These are phyloP conservation scores for Desmodus rotundus DNA, from an alignment of 2,113 vertebrate species.

Conservation along the genomic window DNA sequence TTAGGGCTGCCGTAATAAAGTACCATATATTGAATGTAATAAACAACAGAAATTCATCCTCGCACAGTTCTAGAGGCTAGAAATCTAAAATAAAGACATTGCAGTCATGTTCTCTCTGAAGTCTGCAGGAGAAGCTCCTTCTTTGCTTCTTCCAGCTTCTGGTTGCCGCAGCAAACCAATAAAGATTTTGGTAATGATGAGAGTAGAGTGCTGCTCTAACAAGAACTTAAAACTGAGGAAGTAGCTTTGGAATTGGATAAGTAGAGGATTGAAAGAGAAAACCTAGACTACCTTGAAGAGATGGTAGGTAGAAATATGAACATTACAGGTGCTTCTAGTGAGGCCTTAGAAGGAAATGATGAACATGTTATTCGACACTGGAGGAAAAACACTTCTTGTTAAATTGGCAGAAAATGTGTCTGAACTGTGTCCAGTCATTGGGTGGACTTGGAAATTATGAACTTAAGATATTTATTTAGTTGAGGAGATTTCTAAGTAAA, in stretches of 20 bases:
- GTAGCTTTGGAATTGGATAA: neutral
- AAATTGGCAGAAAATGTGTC: neutral
- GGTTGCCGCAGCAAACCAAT: neutral
- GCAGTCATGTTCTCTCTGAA: neutral
- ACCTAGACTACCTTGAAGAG: neutral
- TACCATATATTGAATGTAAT: neutral
- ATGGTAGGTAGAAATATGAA: neutral
- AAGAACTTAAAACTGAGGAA: slow-evolving; percentile 5
- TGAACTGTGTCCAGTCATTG: neutral
- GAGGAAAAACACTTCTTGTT: neutral
- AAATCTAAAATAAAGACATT: neutral
- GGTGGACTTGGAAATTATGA: neutral
- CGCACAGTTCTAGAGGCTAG: neutral
- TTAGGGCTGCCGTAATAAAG: neutral
- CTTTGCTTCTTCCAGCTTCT: neutral
- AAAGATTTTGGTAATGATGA: neutral
- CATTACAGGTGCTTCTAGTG: neutral
- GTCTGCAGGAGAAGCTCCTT: neutral
- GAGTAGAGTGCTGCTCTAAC: neutral
- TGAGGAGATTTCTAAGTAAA: neutral
- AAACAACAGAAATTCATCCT: neutral
- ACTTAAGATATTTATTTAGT: neutral
- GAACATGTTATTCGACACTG: neutral
- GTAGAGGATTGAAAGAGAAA: neutral
- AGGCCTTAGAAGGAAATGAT: neutral